Evolutionary conservation across 2,113 vertebrate genomes (phyloP), one percentile per base, ranked within the genome.

Genomic region (Eleginops maclovinus): DNA sequence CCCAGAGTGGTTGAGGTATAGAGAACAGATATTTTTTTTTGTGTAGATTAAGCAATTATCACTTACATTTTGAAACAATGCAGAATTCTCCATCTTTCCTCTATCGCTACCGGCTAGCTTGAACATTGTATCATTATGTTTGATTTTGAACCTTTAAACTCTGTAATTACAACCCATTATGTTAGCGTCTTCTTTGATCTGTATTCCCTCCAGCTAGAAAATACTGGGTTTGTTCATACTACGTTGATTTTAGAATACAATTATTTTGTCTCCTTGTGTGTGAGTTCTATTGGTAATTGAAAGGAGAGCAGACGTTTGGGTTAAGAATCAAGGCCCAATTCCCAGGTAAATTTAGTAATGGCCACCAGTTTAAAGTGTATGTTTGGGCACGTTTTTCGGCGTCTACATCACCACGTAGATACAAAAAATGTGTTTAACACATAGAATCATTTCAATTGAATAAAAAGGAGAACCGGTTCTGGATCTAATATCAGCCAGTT

Each of bases 111-210:
- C 72, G 87, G 84, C 89, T 87, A 87, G 75, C 87, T 91, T 77
- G 90, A 90, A 92, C 89, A 87, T 84, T 87, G 82, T 77, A 89
- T 87, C 82, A 84, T 89, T 76, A 70, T 89, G 91, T 93, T 92
- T 90, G 90, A 93, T 90, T 93, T 86, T 83, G 75, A 92, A 93
- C 91, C 87, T 91, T 92, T 89, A 82, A 86, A 87, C 89, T 87
- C 86, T 80, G 86, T 92, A 92, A 94, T 93, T 89, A 92, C 53
- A 70, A 88, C 44, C 78, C 82, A 83, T 90, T 90, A 90, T 89
- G 92, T 88, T 80, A 87, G 77, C 78, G 63, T 82, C 75, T 79
- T 86, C 87, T 93, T 93, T 94, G 83, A 94, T 94, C 82, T 80
- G 21, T 72, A 85, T 87, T 87, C 83, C 91, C 79, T 82, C 62